Evolutionary conservation across 2,797 vertebrate species (phyloP), one percentile per base, ranked within the genome.

Genomic region (Tenualosa thibaudeaui): DNA sequence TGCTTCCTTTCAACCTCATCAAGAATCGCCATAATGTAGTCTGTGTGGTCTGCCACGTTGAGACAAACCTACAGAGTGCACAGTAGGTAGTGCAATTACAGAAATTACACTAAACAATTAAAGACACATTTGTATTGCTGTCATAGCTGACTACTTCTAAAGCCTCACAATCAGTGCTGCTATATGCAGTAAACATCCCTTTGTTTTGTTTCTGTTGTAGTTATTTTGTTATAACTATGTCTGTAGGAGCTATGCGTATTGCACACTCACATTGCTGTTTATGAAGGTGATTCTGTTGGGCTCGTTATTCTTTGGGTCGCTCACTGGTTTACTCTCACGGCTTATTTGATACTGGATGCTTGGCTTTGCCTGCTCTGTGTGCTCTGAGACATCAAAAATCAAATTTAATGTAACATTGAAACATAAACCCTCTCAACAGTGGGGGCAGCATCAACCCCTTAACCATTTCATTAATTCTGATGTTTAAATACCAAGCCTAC

Each of bases 1-100:
- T 96, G 96, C 84, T 94, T 95, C 86, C 89, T 90, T 89, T 91
- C 88, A 86, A 94, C 86, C 17, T 94, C 91, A 86, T 94, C 86
- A 89, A 97, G 86, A 88, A 92, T 83, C 58, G 26, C 81, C 83
- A 83, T 85, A 24, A 93, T 84, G 50, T 86, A 87, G 7, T 94
- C 87, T 88, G 92, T 88, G 82, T 91, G 87, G 84, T 68, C 87
- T 24, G 7, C 75, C 89, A 91, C 22, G 24, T 26, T 40, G 53
- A 43, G 26, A 78, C 49, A 26, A 26, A 40, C 83, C 86, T 37
- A 24, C 8, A 3, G 24, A 13, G 22, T 46, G 22, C 51, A 31
- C 58, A 22, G 15, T 5, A 75, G 17, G 12, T 31, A 31, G 50
- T 9, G 37, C n/a, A 19, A 22, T 24, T 24, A n/a, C 26, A 31